These are phyloP conservation scores for Phasia obesa DNA, from an alignment of 2,888 invertebrate species.

Conservation along the genomic window DNA sequence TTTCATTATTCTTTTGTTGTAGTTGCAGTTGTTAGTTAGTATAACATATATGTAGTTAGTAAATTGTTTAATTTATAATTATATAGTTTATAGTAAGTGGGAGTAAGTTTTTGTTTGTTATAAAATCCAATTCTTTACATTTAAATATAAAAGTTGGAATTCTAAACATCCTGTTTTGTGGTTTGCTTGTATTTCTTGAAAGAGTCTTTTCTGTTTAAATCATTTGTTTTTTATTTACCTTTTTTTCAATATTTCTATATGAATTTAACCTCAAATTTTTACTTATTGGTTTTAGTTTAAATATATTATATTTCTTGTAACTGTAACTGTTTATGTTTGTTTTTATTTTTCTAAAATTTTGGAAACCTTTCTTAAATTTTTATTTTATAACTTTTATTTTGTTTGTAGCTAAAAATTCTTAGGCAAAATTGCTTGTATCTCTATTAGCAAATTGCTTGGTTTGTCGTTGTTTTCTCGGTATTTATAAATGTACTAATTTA, in stretches of 20 bases:
- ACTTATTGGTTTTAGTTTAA: constrained; percentile 39
- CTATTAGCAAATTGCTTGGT: constrained; percentile 68
- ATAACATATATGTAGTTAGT: constrained; percentile 41
- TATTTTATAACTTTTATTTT: constrained; percentile 72
- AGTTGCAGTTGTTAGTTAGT: constrained; percentile 44
- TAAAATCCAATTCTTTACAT: neutral
- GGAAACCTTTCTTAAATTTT: constrained; percentile 75
- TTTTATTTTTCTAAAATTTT: constrained; percentile 72
- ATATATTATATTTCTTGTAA: constrained; percentile 39
- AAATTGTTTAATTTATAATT: constrained; percentile 21
- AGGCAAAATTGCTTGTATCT: constrained; percentile 64
- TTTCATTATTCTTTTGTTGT: constrained; percentile 17
- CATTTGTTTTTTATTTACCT: constrained; percentile 29
- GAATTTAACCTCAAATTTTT: constrained; percentile 66
- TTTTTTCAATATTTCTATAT: constrained; percentile 58
- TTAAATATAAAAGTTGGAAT: constrained; percentile 72
- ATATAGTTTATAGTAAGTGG: constrained; percentile 31
- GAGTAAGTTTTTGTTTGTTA: constrained; percentile 28
- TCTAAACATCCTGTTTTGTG: constrained; percentile 76
- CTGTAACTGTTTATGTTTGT: constrained; percentile 32
- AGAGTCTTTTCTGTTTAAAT: constrained; percentile 63
- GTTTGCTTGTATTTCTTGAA: constrained; percentile 40
- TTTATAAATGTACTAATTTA: constrained; percentile 27
- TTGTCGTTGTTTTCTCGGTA: constrained; percentile 66
- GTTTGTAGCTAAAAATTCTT: constrained; percentile 65